Evolutionary conservation across 2,797 vertebrate genomes (phyloP).

Genomic region (Karalla daura): DNA sequence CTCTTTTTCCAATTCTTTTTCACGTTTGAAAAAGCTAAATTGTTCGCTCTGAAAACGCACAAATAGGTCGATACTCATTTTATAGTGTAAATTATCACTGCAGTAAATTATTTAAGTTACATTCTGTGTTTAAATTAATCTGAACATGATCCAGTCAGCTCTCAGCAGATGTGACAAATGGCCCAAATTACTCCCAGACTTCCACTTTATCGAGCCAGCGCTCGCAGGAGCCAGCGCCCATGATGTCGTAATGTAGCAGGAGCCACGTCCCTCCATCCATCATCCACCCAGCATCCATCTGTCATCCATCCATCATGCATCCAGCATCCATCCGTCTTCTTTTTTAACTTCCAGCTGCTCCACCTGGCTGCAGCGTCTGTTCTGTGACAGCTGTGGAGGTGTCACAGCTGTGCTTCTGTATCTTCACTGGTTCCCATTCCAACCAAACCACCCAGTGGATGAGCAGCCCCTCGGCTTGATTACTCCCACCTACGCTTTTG

Average conservation of each 20-base stretch:
- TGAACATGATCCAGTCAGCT: constrained; percentile 23
- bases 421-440: constrained; percentile 38
- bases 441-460: constrained; percentile 22
- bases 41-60: too few species aligned
- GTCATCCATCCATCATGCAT: too few species aligned
- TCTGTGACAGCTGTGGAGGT: constrained; percentile 10
- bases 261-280: background rate
- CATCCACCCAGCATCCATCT: too few species aligned
- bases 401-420: background rate
- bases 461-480: constrained; percentile 28
- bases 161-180: constrained; percentile 36
- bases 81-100: background rate
- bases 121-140: constrained; percentile 1
- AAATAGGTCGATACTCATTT: background rate
- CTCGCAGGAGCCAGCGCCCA: constrained; percentile 11
- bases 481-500: constrained; percentile 11
- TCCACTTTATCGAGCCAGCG: constrained; percentile 13
- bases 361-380: constrained; percentile 19
- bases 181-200: constrained; percentile 20
- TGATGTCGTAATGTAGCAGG: constrained; percentile 1
- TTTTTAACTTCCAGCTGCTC: constrained; percentile 1
- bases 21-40: too few species aligned
- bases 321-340: constrained; percentile 27
- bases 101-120: constrained; percentile 11
- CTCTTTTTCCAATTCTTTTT: too few species aligned